These are phyloP conservation scores for Poeciliopsis infans DNA, from an alignment of 2,797 vertebrate species.

Conservation along the genomic window DNA sequence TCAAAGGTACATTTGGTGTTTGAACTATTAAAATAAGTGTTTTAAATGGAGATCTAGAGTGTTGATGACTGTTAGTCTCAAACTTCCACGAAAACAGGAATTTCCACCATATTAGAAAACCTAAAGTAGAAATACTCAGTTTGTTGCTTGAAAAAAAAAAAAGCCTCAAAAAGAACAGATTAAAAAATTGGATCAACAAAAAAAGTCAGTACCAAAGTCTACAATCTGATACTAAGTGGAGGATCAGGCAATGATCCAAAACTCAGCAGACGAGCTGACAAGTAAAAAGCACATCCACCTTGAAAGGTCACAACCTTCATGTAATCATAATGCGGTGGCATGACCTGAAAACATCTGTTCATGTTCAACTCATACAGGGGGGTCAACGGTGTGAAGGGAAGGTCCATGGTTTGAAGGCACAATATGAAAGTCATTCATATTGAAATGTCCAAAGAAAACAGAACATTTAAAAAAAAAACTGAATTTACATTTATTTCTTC, in stretches of 20 bases:
- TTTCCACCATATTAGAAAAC: neutral
- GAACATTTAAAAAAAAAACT: neutral
- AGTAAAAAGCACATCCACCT: neutral
- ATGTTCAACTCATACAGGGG: neutral
- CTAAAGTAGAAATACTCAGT: neutral
- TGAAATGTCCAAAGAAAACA: neutral
- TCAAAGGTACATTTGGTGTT: neutral
- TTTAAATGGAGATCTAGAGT: neutral
- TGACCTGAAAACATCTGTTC: neutral
- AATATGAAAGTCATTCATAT: neutral
- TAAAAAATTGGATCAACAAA: neutral
- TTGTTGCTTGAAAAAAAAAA: neutral
- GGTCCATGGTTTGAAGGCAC: neutral
- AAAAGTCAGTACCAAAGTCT: neutral
- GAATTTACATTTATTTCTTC: neutral
- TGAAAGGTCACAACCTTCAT: neutral
- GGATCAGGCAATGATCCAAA: neutral
- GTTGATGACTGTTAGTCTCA: neutral
- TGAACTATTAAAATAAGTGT: neutral
- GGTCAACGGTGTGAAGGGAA: neutral
- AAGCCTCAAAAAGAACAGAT: neutral
- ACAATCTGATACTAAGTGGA: neutral
- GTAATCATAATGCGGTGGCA: neutral
- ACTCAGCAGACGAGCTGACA: neutral
- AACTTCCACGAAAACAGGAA: neutral